Evolutionary conservation across 2,797 vertebrate species (phyloP).

Genomic region (Rhinichthys osculus): DNA sequence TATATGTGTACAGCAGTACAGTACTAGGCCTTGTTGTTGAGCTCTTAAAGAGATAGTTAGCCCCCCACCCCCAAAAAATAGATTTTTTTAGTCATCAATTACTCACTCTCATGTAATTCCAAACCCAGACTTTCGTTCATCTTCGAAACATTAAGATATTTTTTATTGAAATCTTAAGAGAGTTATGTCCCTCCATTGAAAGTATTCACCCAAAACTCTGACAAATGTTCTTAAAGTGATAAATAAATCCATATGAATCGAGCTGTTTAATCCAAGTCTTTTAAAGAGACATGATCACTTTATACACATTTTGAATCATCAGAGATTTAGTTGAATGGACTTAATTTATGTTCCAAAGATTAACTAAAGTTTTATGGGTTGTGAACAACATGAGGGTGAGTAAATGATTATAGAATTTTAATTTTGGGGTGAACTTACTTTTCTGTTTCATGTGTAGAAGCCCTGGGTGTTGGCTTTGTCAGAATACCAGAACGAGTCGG

Average conservation of each 20-base stretch:
- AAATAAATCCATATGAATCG: not conserved
- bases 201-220: not conserved
- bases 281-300: not conserved
- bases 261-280: not conserved
- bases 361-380: not conserved
- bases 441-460: constrained; percentile 62
- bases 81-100: not conserved
- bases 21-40: not conserved
- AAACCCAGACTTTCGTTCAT: not conserved
- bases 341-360: not conserved
- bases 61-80: not conserved
- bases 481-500: constrained; percentile 64
- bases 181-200: not conserved
- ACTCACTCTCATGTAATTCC: not conserved
- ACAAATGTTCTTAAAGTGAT: not conserved
- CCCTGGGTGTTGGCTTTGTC: constrained; percentile 72
- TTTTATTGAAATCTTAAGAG: not conserved
- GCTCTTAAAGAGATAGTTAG: not conserved
- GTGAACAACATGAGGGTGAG: not conserved
- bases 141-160: not conserved
- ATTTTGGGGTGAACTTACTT: not conserved
- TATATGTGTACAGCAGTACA: not conserved
- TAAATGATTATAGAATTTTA: not conserved
- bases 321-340: not conserved
- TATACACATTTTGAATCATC: not conserved